These are phyloP conservation scores for Agapostemon virescens DNA, from an alignment of 2,888 invertebrate species.

Conservation along the genomic window DNA sequence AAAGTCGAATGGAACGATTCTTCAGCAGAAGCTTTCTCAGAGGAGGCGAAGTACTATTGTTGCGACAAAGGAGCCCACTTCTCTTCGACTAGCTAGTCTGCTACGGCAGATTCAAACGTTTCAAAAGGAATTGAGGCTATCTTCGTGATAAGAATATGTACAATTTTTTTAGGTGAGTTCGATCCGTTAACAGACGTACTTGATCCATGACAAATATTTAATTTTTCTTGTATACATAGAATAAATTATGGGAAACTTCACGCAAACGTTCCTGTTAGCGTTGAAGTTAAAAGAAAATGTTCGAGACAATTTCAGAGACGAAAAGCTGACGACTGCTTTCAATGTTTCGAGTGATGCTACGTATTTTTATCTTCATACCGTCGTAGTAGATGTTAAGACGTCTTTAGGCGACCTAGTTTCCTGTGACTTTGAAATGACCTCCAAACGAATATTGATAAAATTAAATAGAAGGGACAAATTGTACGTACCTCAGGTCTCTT, in stretches of 20 bases:
- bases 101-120: slow-evolving; percentile 76
- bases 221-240: not conserved
- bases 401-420: not conserved
- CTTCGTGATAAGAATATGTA: slow-evolving; percentile 31
- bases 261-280: too few species aligned
- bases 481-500: not conserved
- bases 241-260: not conserved
- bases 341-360: not conserved
- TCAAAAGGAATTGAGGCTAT: slow-evolving; percentile 70
- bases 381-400: slow-evolving; percentile 1
- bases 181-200: slow-evolving; percentile 3
- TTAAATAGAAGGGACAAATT: not conserved
- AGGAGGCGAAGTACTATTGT: slow-evolving; percentile 30
- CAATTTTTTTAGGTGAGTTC: slow-evolving; percentile 17
- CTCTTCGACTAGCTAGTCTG: slow-evolving; percentile 70
- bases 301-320: not conserved
- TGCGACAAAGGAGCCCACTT: slow-evolving; percentile 64
- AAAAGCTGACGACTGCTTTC: not conserved
- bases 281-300: not conserved
- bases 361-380: slow-evolving; percentile 1
- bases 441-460: not conserved
- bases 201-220: slow-evolving; percentile 15
- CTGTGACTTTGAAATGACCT: not conserved
- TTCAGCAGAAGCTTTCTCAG: slow-evolving; percentile 34
- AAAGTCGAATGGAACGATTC: slow-evolving; percentile 27